phyloP scores from a whole-genome alignment of 2,797 vertebrate species.

The Cyprinella venusta region DNA sequence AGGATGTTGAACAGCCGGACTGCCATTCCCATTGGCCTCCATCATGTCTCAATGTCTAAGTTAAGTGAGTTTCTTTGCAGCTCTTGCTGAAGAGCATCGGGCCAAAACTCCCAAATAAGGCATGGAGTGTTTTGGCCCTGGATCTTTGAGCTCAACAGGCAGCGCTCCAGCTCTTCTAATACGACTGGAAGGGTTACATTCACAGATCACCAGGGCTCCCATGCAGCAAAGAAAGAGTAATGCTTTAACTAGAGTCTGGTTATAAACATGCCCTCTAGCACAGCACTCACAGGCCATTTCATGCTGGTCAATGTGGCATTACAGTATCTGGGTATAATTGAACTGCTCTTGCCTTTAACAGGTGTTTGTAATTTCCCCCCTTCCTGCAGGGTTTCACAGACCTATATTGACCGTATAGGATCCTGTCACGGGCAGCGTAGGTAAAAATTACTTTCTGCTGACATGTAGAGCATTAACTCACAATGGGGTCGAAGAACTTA shows the following conservation, averaged over 20 bases:
- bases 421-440: conserved; percentile 22
- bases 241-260: conserved; percentile 20
- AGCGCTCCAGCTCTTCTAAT: conserved; percentile 70
- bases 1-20: conserved; percentile 56
- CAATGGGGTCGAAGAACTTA: conserved; percentile 74
- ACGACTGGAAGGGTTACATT: conserved; percentile 72
- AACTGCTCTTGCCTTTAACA: conserved; percentile 50
- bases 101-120: conserved; percentile 87
- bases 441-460: conserved; percentile 49
- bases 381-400: conserved; percentile 49
- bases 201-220: conserved; percentile 70
- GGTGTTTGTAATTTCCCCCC: conserved; percentile 59
- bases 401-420: conserved; percentile 45
- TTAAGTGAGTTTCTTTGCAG: conserved; percentile 74
- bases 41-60: conserved; percentile 66
- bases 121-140: conserved; percentile 71
- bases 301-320: conserved; percentile 54
- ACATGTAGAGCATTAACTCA: conserved; percentile 42
- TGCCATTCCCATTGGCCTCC: conserved; percentile 68
- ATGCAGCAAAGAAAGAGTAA: conserved; percentile 43
- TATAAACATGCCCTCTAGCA: conserved; percentile 18
- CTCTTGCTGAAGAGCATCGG: conserved; percentile 77
- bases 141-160: conserved; percentile 82
- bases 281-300: conserved; percentile 1
- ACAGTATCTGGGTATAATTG: conserved; percentile 59